phyloP scores from a whole-genome alignment of 2,888 invertebrate species.

The Tigriopus californicus region DNA sequence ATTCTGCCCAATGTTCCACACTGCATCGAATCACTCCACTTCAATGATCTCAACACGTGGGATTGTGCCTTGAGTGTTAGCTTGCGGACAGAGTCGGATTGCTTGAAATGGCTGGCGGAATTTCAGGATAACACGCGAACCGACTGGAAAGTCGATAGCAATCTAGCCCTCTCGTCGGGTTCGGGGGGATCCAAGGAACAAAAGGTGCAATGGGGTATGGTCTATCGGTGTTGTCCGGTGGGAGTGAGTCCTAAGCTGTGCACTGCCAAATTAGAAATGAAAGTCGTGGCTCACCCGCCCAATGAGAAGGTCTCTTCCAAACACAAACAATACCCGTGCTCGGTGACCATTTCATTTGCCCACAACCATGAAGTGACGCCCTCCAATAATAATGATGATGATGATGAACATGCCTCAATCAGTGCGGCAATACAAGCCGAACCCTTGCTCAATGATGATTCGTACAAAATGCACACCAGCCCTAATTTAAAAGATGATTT shows the following conservation, averaged over 20 bases:
- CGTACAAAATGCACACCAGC: not conserved
- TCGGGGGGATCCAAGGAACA: no score
- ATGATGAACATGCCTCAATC: no score
- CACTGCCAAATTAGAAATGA: conserved; percentile 2
- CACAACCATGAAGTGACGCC: not conserved
- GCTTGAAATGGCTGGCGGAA: conserved; percentile 5
- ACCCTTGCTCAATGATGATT: not conserved
- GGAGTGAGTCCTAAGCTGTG: not conserved
- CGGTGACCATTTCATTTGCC: not conserved
- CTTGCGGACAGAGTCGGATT: conserved; percentile 1
- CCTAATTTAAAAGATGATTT: not conserved
- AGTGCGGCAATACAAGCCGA: not conserved
- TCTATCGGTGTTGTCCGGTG: not conserved
- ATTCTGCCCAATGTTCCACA: conserved; percentile 1
- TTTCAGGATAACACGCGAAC: not conserved
- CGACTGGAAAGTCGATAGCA: not conserved
- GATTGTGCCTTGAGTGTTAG: not conserved
- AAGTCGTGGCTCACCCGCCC: not conserved
- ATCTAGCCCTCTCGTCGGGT: not conserved
- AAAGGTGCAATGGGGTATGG: conserved; percentile 6
- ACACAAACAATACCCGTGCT: not conserved
- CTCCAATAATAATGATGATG: not conserved
- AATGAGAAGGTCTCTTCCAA: not conserved
- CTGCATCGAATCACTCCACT: not conserved
- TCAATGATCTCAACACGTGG: not conserved